Base-by-base conservation (phyloP, 2,113 vertebrate genomes). In the Marcusenius ussheri region DNA sequence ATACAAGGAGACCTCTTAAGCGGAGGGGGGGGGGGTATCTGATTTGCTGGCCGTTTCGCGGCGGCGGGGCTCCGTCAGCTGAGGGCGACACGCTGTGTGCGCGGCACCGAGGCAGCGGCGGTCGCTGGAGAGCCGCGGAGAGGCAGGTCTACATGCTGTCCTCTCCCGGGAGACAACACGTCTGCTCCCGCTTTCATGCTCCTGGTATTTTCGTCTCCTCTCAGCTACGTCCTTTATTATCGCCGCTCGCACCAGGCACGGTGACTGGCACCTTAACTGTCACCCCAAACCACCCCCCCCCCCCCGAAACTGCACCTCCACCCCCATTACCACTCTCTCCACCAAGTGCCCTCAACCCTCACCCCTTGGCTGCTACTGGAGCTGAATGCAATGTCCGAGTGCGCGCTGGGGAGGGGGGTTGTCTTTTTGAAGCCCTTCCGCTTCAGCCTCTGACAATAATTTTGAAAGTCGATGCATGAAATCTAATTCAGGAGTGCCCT, bases 31-130 rank as follows among this genome's bases (percentile, higher is more conserved):
- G 53, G 5, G 53, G 17, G 1, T 19, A 77, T 77, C 13, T 77
- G 74, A 77, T 77, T 77, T 42, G 5, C 13, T 3, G 35, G 35
- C 31, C 35, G 11, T 17, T 35, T 19, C 31, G 2, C 7, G 4
- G 45, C 19, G 8, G 39, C 17, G 35, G 15, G 70, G 4, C 35
- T 77, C 90, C 91, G 62, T 88, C 90, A 91, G 91, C 90, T 90
- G 88, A 89, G 50, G 51, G 21, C 77, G 5, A n/a, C 77, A 24
- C 5, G 27, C 15, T 90, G 92, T 94, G 93, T 92, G 92, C 93
- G 93, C 93, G 92, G 93, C 93, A 92, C 93, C 92, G 90, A 93
- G 92, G 93, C 90, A 19, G 11, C 10, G n/a, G 88, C n/a, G 47
- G 49, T 87, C 11, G 84, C 27, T 35, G 7, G 85, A 35, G 21